phyloP scores from a whole-genome alignment of 53 echinoderm and acorn worm species.

The Holothuria leucospilota region DNA sequence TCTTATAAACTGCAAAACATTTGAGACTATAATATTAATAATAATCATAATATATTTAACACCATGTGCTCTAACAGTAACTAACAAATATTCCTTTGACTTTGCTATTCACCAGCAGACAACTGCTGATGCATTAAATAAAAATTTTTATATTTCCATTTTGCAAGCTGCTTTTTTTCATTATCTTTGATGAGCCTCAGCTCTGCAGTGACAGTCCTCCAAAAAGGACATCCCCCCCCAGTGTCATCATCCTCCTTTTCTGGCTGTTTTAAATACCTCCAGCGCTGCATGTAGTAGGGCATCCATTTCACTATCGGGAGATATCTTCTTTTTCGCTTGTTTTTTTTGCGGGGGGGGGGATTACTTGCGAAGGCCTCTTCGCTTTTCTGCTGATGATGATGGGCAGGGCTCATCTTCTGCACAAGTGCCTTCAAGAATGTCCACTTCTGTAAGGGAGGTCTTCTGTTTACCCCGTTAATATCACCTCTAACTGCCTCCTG shows the following conservation, averaged over 20 bases:
- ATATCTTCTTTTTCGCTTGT: not conserved
- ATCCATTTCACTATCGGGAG: not conserved
- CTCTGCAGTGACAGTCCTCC: not conserved
- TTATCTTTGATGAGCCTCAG: not conserved
- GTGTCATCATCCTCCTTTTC: not conserved
- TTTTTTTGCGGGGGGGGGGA: not conserved
- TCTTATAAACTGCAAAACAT: too few relatives aligned
- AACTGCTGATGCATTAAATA: not conserved
- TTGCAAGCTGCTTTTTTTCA: not conserved
- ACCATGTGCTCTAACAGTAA: too few relatives aligned
- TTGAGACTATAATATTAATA: too few relatives aligned
- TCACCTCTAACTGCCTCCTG: not conserved
- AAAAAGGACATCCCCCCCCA: not conserved
- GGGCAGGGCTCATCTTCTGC: not conserved
- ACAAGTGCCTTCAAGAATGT: too few relatives aligned
- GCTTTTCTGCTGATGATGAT: not conserved
- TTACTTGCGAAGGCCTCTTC: too few relatives aligned
- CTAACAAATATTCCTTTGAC: too few relatives aligned
- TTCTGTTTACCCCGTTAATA: not conserved
- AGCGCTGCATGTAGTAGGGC: not conserved
- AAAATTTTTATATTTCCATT: not conserved
- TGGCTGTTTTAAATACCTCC: not conserved
- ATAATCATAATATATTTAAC: too few relatives aligned
- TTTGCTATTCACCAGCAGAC: too few relatives aligned
- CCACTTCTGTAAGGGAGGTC: not conserved